A percentile compares a stretch with the other conserved stretches of the same genome.
Conservation (phyloP, 2,113 vertebrate genomes). For the Trichechus manatus region DNA sequence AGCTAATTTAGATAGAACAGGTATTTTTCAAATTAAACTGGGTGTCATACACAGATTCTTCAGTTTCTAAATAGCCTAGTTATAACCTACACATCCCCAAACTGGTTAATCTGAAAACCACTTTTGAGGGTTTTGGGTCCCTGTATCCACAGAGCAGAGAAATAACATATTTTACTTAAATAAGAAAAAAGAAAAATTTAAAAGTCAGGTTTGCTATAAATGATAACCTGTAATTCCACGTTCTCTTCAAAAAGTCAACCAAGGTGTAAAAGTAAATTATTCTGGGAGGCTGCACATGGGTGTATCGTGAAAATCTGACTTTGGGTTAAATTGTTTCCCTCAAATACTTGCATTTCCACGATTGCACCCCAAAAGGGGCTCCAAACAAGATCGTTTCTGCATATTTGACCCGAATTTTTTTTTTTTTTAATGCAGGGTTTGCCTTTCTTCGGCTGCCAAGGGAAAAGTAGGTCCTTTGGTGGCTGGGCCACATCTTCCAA, state of each 20-base stretch:
- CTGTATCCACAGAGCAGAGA: neutral
- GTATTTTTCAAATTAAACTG: constrained; percentile 35
- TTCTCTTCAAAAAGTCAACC: constrained; percentile 30
- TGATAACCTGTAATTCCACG: constrained; percentile 37
- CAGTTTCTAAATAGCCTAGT: constrained; percentile 12
- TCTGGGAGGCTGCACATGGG: constrained; percentile 37
- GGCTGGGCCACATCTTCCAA: constrained; percentile 57
- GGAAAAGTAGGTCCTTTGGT: constrained; percentile 56
- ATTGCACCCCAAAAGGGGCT: neutral
- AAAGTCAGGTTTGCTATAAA: constrained; percentile 54
- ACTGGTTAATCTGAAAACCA: constrained; percentile 29
- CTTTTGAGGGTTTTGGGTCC: neutral
- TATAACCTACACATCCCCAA: neutral
- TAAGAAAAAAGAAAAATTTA: constrained; percentile 30
- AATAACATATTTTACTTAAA: constrained; percentile 4
- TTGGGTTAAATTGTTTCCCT: constrained; percentile 53
- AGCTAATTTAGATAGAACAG: constrained; percentile 27
- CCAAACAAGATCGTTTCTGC: constrained; percentile 15
- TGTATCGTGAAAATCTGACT: constrained; percentile 47
- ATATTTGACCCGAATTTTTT: constrained; percentile 43
- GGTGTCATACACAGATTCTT: neutral
- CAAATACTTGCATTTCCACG: neutral
- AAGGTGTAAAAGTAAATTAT: constrained; percentile 64
- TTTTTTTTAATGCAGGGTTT: neutral
- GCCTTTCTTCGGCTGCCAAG: neutral